Base-by-base conservation (phyloP, 2,113 vertebrate genomes). In the Pterocles orientalis region DNA sequence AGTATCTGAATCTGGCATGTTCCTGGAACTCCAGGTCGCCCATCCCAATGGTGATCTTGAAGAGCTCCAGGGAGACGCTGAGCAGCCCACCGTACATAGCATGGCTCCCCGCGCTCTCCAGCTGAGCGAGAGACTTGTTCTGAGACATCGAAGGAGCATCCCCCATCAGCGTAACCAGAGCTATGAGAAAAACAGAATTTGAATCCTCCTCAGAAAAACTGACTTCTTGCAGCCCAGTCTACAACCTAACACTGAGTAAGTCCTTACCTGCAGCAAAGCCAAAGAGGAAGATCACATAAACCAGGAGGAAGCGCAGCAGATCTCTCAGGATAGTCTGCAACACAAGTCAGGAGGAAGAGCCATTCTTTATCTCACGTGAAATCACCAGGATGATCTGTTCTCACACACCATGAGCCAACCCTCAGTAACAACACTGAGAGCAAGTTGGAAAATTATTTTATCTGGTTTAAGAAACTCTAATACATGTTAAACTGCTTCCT, bases 1-100 rank as follows among this genome's bases (percentile, higher is more conserved):
- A 97, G 54, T 98, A 98, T 6, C 97, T 98, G 97, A 99, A 98
- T 76, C 98, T 94, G 97, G 98, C 98, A 5, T 98, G 72, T 45
- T 99, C 98, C 4, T 99, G 98, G 97, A 99, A 99, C 64, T 99
- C 98, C 98, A 99, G 98, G 97, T 99, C 99, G 0, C 99, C 99
- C 99, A 99, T 99, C 78, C 99, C 99, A 1, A 99, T 99, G 89
- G 99, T 99, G 97, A 99, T 99, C 96, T 99, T 99, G 97, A 99
- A 99, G 91, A 99, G 98, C 97, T 99, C 97, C 98, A 99, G 62
- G 14, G 97, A 98, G 48, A 99, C 98, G 3, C 97, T 98, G 66
- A 98, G 89, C 92, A 99, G 97, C 83, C 97, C 97, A 1, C 92
- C 80, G 11, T 97, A 99, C 6, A 85, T 96, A 34, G 92, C 94